A percentile compares a stretch with the other conserved stretches of the same genome.
These are phyloP conservation scores for Cabera pusaria DNA, from an alignment of 2,888 invertebrate species.

Conservation along the genomic window DNA sequence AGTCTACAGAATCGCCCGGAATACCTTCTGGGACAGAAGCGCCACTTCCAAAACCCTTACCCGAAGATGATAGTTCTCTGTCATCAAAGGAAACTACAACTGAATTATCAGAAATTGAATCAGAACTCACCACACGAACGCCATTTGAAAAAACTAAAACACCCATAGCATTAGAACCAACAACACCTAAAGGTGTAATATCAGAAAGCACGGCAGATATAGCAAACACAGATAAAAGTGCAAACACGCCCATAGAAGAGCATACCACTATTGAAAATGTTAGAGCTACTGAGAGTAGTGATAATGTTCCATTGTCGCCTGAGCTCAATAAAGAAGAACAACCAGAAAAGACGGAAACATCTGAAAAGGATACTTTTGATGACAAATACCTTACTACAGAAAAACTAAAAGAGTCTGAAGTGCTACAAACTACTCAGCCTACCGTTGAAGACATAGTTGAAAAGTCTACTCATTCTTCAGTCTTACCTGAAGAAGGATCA, in stretches of 20 bases:
- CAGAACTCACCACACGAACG: no score
- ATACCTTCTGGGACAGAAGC: no score
- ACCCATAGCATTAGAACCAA: no score
- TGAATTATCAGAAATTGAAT: no score
- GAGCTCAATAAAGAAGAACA: conserved; percentile 15
- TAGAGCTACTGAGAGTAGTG: conserved; percentile 4
- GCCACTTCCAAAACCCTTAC: no score
- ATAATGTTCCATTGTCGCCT: not conserved
- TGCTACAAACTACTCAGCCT: conserved; percentile 15
- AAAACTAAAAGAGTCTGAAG: conserved; percentile 15
- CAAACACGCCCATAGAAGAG: not conserved
- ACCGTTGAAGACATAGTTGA: conserved; percentile 5
- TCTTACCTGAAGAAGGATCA: conserved; percentile 7
- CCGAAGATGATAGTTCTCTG: no score
- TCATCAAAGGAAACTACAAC: no score
- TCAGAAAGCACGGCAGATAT: no score
- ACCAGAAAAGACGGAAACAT: conserved; percentile 13
- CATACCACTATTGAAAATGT: no score
- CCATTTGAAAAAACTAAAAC: no score
- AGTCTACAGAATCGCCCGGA: no score
- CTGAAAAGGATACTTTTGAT: conserved; percentile 7
- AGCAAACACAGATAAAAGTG: conserved; percentile 1
- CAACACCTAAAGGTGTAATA: no score
- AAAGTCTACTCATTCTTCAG: conserved; percentile 8
- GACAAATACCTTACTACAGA: conserved; percentile 16